Evolutionary conservation across 2,888 invertebrate genomes (phyloP).

Genomic region (Incurvaria masculella): DNA sequence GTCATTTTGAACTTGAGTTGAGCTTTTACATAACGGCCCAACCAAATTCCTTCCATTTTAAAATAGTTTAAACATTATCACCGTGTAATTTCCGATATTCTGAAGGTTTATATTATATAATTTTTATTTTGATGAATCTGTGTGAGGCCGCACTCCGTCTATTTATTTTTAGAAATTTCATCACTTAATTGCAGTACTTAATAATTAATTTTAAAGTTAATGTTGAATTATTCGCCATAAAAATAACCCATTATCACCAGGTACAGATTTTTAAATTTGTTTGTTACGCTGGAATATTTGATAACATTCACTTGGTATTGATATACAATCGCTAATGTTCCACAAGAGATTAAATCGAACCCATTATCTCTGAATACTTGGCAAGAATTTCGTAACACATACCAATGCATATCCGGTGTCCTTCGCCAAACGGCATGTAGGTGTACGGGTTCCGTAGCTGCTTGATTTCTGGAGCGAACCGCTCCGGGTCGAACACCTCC

Average conservation of each 20-base stretch:
- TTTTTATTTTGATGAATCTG: too few species aligned
- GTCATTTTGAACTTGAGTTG: too few species aligned
- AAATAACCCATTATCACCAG: neutral
- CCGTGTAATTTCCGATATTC: too few species aligned
- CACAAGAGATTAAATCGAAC: conserved; percentile 8
- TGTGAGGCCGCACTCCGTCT: too few species aligned
- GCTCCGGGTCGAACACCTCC: conserved; percentile 28
- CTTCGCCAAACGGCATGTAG: conserved; percentile 39
- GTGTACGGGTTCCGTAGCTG: conserved; percentile 27
- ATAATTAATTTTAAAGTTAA: conserved; percentile 3
- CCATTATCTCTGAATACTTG: too few species aligned
- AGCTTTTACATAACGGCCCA: too few species aligned
- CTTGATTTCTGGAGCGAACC: conserved; percentile 29
- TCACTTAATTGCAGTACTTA: too few species aligned
- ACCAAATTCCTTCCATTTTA: too few species aligned
- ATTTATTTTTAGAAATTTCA: too few species aligned
- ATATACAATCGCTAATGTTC: conserved; percentile 7
- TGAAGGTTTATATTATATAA: too few species aligned
- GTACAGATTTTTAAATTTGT: neutral
- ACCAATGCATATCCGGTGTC: conserved; percentile 38
- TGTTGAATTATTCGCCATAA: conserved; percentile 10
- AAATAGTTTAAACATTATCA: too few species aligned
- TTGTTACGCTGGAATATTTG: neutral
- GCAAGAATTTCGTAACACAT: too few species aligned
- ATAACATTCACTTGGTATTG: conserved; percentile 12